Conservation (phyloP, 2,113 vertebrate genomes). For the Heteronetta atricapilla region DNA sequence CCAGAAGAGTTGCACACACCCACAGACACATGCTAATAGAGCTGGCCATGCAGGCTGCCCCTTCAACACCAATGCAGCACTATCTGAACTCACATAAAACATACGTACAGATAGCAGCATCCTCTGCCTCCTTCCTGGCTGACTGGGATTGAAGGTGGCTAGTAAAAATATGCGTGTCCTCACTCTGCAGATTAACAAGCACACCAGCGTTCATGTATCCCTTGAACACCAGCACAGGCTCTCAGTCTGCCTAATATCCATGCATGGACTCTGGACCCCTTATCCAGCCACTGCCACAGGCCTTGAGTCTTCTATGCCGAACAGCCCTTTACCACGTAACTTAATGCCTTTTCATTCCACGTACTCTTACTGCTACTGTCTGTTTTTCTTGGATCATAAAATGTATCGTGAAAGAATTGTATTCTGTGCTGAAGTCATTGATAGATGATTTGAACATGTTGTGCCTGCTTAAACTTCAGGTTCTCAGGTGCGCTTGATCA, state of each 20-base stretch:
- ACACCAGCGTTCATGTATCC: rapidly evolving
- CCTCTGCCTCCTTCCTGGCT: neutral
- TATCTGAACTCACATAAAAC: neutral
- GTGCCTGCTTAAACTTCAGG: slow-evolving; percentile 59
- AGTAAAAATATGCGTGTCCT: rapidly evolving
- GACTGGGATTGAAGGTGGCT: neutral
- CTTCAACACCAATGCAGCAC: neutral
- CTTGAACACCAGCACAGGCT: neutral
- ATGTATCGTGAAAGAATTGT: rapidly evolving
- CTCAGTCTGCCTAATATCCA: rapidly evolving
- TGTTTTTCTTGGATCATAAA: neutral
- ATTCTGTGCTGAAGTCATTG: rapidly evolving
- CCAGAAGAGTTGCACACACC: neutral
- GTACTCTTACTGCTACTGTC: rapidly evolving
- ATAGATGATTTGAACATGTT: neutral
- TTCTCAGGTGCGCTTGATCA: slow-evolving; percentile 84
- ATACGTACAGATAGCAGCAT: no score
- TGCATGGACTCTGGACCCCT: neutral
- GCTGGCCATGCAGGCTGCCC: neutral
- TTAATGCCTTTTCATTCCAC: no score
- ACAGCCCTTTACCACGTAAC: neutral
- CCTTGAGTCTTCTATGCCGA: neutral
- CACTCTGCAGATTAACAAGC: neutral
- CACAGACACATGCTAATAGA: rapidly evolving
- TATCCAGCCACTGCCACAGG: neutral